A percentile compares a stretch with the other conserved stretches of the same genome.
Evolutionary conservation across 2,888 invertebrate genomes (phyloP).

Genomic region (Xanthia icteritia): DNA sequence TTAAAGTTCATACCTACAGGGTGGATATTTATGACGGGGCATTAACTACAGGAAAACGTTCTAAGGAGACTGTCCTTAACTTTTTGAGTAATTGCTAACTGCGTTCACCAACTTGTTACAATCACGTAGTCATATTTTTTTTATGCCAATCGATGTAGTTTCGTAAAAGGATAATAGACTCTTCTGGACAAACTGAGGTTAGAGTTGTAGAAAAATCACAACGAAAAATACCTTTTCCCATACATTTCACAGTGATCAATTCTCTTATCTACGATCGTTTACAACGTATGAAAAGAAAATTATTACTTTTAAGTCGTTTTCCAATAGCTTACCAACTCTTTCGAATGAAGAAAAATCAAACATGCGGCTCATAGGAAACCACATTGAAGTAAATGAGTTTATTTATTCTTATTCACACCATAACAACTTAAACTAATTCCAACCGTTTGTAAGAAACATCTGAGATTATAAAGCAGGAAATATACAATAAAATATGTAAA

Average conservation of each 20-base stretch:
- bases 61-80: not conserved
- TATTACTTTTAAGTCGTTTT: not conserved
- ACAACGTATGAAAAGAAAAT: not conserved
- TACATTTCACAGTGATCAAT: not conserved
- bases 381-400: constrained; percentile 3
- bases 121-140: too few species aligned
- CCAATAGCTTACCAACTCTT: too few species aligned
- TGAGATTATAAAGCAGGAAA: constrained; percentile 58
- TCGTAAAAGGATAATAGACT: not conserved
- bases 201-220: not conserved
- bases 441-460: constrained; percentile 23
- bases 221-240: not conserved
- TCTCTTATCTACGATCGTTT: not conserved
- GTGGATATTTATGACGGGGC: not conserved
- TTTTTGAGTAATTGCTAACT: not conserved
- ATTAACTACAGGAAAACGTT: not conserved
- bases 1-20: not conserved
- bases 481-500: constrained; percentile 57
- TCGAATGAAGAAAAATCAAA: not conserved
- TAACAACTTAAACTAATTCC: constrained; percentile 25
- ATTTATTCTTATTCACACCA: constrained; percentile 25
- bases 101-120: not conserved
- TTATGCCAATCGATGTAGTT: not conserved
- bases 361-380: not conserved
- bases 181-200: not conserved